These are phyloP conservation scores for Nixonia krombeini DNA, from an alignment of 1,140 invertebrate genomes.

Conservation along the genomic window DNA sequence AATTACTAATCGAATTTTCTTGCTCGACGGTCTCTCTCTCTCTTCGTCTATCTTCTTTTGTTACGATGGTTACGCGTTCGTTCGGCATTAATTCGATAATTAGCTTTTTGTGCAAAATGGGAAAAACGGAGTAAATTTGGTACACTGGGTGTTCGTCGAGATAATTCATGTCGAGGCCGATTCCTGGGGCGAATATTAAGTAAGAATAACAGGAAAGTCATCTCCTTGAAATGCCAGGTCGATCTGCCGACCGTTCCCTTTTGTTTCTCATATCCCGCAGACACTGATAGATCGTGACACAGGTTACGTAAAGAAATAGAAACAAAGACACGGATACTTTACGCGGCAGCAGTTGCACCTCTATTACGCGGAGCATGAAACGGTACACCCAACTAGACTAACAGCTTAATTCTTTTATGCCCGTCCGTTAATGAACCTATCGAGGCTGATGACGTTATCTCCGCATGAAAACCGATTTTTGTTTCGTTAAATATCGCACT, in stretches of 20 bases:
- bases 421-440: too few relatives aligned
- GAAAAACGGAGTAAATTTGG: too few relatives aligned
- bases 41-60: too few relatives aligned
- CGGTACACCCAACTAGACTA: slow-evolving; percentile 20
- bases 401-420: too few relatives aligned
- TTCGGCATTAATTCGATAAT: too few relatives aligned
- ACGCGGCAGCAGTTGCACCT: slow-evolving; percentile 18
- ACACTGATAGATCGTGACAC: slow-evolving; percentile 46
- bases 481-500: not conserved
- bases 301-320: slow-evolving; percentile 44
- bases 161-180: slow-evolving; percentile 38
- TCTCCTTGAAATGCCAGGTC: slow-evolving; percentile 53
- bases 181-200: slow-evolving; percentile 31
- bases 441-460: too few relatives aligned
- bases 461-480: not conserved
- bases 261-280: slow-evolving; percentile 40
- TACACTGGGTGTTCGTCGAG: too few relatives aligned
- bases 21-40: too few relatives aligned
- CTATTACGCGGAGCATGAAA: slow-evolving; percentile 36
- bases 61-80: too few relatives aligned
- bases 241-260: slow-evolving; percentile 48
- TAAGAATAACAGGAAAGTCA: slow-evolving; percentile 49
- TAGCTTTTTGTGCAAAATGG: too few relatives aligned
- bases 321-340: slow-evolving; percentile 41
- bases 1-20: too few relatives aligned